These are phyloP conservation scores for Pogonus chalceus DNA, from an alignment of 1,140 invertebrate genomes.

Conservation along the genomic window DNA sequence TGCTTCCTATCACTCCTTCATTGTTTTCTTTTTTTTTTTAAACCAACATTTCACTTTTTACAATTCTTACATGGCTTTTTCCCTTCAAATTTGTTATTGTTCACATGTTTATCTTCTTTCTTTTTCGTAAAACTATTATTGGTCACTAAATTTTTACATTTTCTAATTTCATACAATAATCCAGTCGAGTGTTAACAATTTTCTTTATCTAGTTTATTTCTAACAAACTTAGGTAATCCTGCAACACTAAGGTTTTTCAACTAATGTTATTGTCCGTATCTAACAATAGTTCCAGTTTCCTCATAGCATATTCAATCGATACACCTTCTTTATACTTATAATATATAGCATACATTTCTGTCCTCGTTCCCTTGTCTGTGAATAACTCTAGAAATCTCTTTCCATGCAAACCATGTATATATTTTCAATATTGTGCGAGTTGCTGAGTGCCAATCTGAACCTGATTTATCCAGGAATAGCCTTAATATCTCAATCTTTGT, in stretches of 20 bases:
- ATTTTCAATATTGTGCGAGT: neutral
- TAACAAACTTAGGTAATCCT: neutral
- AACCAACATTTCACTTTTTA: no score
- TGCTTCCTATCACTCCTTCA: neutral
- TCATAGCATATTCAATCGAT: constrained; percentile 19
- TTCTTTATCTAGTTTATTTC: neutral
- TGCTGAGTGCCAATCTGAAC: neutral
- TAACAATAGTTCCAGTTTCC: constrained; percentile 11
- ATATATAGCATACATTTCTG: constrained; percentile 8
- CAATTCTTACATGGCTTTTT: neutral
- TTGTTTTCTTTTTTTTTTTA: no score
- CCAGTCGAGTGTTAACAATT: neutral
- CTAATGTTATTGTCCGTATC: neutral
- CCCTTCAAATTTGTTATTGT: constrained; percentile 8
- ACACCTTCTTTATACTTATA: constrained; percentile 19
- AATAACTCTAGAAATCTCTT: neutral
- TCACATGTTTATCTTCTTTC: neutral
- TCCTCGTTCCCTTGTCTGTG: constrained; percentile 13
- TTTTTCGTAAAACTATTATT: neutral
- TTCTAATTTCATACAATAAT: neutral
- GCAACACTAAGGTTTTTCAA: neutral
- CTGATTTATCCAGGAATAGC: neutral
- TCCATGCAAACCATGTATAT: neutral
- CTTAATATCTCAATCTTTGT: neutral
- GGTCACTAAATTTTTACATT: neutral